Percentiles rank a stretch among this genome's conserved stretches.
phyloP scores from a whole-genome alignment of 2,113 vertebrate species.

The Eulemur rufifrons region DNA sequence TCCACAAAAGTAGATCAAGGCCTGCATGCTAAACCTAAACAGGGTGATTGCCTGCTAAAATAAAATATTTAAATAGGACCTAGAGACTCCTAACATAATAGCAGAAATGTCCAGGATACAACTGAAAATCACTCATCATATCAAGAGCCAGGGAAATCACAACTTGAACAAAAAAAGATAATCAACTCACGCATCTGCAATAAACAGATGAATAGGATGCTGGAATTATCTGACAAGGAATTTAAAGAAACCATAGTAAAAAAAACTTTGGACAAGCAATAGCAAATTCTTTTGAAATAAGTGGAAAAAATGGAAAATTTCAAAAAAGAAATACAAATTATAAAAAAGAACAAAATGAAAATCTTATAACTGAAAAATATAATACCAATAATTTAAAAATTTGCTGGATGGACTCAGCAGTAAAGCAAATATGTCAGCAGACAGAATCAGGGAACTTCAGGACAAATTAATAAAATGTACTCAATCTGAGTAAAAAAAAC shows the following conservation, averaged over 20 bases:
- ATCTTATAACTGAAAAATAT: constrained; percentile 26
- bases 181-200: not conserved
- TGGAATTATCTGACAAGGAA: constrained; percentile 13
- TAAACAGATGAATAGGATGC: not conserved
- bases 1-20: not conserved
- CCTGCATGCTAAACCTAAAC: not conserved
- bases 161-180: constrained; percentile 34
- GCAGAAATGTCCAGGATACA: not conserved
- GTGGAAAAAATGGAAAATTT: constrained; percentile 13
- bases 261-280: not conserved
- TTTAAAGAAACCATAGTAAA: not conserved
- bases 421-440: not conserved
- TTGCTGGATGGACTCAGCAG: not conserved
- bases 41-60: not conserved
- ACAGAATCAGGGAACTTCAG: constrained; percentile 25
- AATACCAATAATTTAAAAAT: constrained; percentile 7
- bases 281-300: constrained; percentile 17
- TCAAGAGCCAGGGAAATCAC: constrained; percentile 43
- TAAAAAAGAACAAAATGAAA: constrained; percentile 33
- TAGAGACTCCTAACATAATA: not conserved
- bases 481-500: not conserved
- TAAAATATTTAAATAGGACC: constrained; percentile 13
- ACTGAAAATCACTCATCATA: not conserved
- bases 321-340: constrained; percentile 5
- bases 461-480: constrained; percentile 29